A percentile compares a stretch with the other conserved stretches of the same genome.
These are phyloP conservation scores for Epistrophe grossulariae DNA, from an alignment of 2,888 invertebrate species.

Conservation along the genomic window DNA sequence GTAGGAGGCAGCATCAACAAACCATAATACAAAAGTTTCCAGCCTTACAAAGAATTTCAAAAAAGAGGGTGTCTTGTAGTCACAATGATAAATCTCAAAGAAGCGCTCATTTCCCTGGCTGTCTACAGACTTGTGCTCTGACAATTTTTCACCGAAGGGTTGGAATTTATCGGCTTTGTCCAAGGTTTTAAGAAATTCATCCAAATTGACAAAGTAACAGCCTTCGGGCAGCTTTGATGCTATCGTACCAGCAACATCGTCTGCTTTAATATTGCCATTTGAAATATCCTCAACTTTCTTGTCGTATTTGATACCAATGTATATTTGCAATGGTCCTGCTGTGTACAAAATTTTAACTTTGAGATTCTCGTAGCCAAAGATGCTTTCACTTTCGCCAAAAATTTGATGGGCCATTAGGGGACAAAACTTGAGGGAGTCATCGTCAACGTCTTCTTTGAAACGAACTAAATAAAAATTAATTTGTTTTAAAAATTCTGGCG, in stretches of 20 bases:
- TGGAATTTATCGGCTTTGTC: slow-evolving; percentile 90
- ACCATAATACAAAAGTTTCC: slow-evolving; percentile 97
- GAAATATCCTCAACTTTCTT: slow-evolving; percentile 87
- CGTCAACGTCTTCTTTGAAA: slow-evolving; percentile 54
- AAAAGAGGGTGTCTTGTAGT: slow-evolving; percentile 90
- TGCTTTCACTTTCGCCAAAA: slow-evolving; percentile 95
- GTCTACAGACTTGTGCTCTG: slow-evolving; percentile 85
- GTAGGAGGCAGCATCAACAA: slow-evolving; percentile 97
- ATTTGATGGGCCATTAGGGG: slow-evolving; percentile 97
- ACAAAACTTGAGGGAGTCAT: slow-evolving; percentile 87
- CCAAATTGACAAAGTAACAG: slow-evolving; percentile 88
- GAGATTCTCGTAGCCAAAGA: slow-evolving; percentile 96
- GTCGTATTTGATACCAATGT: slow-evolving; percentile 89
- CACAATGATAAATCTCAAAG: slow-evolving; percentile 93
- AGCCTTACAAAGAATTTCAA: slow-evolving; percentile 91
- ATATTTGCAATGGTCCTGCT: slow-evolving; percentile 92
- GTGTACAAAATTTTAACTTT: slow-evolving; percentile 91
- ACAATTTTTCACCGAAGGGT: slow-evolving; percentile 89
- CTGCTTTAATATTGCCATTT: slow-evolving; percentile 86
- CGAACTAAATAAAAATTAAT: slow-evolving; percentile 47
- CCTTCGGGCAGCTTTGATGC: slow-evolving; percentile 89
- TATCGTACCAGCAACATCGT: slow-evolving; percentile 89
- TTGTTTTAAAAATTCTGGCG: not conserved
- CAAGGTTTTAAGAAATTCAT: slow-evolving; percentile 88
- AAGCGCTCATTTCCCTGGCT: slow-evolving; percentile 82